Conservation (phyloP, 1,140 invertebrate species). For the Tyrophagus putrescentiae region DNA sequence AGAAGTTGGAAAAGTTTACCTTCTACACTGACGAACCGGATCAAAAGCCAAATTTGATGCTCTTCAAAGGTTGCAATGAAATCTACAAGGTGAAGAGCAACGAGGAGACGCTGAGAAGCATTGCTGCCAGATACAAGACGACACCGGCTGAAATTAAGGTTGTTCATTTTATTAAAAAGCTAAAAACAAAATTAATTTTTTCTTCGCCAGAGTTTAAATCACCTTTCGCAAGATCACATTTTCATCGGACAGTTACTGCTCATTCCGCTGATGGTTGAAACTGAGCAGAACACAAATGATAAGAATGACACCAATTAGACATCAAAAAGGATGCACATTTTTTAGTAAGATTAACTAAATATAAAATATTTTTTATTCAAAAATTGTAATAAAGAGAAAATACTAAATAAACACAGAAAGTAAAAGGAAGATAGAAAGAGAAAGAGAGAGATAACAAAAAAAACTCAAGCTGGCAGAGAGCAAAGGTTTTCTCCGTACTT, state of each 20-base stretch:
- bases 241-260: slow-evolving; percentile 3
- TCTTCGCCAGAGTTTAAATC: neutral
- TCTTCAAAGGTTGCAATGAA: no score
- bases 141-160: slow-evolving; percentile 5
- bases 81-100: neutral
- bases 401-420: no score
- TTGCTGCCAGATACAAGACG: neutral
- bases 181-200: neutral
- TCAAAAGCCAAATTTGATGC: no score
- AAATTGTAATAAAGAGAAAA: no score
- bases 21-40: no score
- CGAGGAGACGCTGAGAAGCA: slow-evolving; percentile 1
- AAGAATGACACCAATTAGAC: no score
- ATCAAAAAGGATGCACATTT: neutral
- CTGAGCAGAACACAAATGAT: no score
- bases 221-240: neutral
- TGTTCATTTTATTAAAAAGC: neutral
- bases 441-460: neutral
- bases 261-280: slow-evolving; percentile 8
- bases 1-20: no score
- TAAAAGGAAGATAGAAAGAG: no score
- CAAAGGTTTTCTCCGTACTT: slow-evolving; percentile 29
- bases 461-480: neutral
- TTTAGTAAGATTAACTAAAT: neutral
- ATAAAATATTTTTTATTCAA: neutral